These are phyloP conservation scores for Eciton burchellii DNA, from an alignment of 1,140 invertebrate genomes.

Conservation along the genomic window DNA sequence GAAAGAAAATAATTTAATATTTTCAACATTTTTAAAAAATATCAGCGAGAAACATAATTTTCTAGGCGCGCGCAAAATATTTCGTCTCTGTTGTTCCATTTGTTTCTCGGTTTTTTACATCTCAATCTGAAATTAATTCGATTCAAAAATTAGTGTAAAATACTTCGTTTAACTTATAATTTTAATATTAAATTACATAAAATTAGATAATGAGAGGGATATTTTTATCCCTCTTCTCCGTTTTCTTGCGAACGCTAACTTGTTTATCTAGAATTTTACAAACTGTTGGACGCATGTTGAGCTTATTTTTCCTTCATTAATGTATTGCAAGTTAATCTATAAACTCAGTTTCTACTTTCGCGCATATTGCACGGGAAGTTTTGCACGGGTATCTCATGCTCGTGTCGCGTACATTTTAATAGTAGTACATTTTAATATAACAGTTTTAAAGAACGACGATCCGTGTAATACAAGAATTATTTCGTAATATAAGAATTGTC, in stretches of 20 bases:
- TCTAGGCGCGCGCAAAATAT: neutral
- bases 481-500: neutral
- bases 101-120: neutral
- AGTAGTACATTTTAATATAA: neutral
- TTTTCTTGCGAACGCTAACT: neutral
- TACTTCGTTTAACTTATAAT: no score
- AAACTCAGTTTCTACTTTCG: neutral
- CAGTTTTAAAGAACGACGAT: neutral
- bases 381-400: neutral
- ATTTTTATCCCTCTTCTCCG: conserved; percentile 3
- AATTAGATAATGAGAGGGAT: neutral
- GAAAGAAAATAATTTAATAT: neutral
- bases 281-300: neutral
- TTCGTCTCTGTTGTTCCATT: neutral
- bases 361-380: neutral
- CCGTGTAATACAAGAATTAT: neutral
- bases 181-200: neutral
- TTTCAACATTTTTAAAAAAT: neutral
- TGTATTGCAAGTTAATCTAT: neutral
- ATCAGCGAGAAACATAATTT: neutral
- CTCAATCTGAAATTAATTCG: neutral
- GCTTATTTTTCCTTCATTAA: neutral
- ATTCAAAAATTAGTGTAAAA: neutral
- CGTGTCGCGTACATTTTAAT: neutral
- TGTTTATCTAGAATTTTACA: neutral